Evolutionary conservation across 2,888 invertebrate species (phyloP).

Genomic region (Chloroclystis v-ata): DNA sequence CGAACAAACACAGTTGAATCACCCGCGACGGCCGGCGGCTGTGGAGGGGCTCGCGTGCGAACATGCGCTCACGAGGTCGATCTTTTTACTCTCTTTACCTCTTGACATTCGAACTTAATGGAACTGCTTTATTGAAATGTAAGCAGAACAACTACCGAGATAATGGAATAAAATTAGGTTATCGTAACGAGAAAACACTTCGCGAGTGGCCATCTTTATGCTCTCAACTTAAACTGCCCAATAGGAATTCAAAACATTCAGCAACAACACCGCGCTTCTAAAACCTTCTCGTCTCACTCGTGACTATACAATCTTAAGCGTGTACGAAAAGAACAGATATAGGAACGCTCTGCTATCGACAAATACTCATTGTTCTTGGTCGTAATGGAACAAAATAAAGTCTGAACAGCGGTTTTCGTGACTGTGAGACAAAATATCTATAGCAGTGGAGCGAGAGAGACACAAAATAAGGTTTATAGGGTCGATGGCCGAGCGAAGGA

Average conservation of each 20-base stretch:
- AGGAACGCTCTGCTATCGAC: constrained; percentile 58
- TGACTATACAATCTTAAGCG: constrained; percentile 21
- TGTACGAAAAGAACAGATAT: constrained; percentile 60
- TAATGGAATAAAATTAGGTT: constrained; percentile 74
- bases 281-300: constrained; percentile 56
- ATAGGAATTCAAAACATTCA: constrained; percentile 72
- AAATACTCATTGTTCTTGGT: constrained; percentile 75
- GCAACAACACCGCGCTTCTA: constrained; percentile 36
- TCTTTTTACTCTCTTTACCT: constrained; percentile 70
- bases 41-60: constrained; percentile 42
- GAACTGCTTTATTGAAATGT: constrained; percentile 70
- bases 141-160: constrained; percentile 63
- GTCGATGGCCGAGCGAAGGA: constrained; percentile 74
- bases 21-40: constrained; percentile 35
- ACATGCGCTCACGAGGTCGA: constrained; percentile 63
- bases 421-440: constrained; percentile 63
- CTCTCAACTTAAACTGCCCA: constrained; percentile 57
- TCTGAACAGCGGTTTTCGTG: constrained; percentile 77
- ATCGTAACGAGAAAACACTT: constrained; percentile 73
- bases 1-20: constrained; percentile 68
- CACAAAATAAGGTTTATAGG: constrained; percentile 65
- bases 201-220: constrained; percentile 73
- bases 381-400: constrained; percentile 77
- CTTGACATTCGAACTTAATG: constrained; percentile 74
- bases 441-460: constrained; percentile 51